phyloP scores from a whole-genome alignment of 2,797 vertebrate genomes.

The Euphonia xanthogaster region DNA sequence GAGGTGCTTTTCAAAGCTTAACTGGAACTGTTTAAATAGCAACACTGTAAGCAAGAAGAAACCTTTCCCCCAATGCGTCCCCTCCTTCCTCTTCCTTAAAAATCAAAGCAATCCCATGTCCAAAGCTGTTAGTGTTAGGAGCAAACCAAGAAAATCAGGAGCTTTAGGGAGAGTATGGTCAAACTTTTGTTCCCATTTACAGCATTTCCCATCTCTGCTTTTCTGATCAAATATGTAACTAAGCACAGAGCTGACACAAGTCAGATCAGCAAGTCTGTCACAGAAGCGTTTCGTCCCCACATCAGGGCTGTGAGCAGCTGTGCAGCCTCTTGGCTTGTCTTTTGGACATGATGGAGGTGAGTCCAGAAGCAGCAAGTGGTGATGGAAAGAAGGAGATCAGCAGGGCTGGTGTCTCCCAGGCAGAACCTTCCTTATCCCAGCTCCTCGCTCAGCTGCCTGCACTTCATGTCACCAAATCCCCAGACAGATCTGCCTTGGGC shows the following conservation, averaged over 20 bases:
- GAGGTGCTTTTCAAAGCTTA: slow-evolving; percentile 30
- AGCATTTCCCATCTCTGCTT: not conserved
- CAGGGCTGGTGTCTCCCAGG: not conserved
- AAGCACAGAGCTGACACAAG: not conserved
- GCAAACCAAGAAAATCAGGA: not conserved
- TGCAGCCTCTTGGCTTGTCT: not conserved
- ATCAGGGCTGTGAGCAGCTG: not conserved
- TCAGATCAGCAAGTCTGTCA: not conserved
- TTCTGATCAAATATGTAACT: not conserved
- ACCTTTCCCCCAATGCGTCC: not conserved
- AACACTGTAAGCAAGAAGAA: not conserved
- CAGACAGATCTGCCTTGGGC: not conserved
- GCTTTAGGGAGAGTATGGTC: not conserved
- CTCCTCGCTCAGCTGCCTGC: not conserved
- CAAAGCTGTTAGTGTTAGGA: not conserved
- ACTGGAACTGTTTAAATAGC: not conserved
- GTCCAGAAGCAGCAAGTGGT: not conserved
- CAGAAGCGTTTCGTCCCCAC: not conserved
- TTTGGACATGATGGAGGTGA: not conserved
- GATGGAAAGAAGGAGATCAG: not conserved
- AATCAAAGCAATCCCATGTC: not conserved
- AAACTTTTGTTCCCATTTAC: not conserved
- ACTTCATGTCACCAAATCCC: not conserved
- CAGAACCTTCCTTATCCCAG: not conserved
- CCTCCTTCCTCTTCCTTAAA: not conserved